phyloP scores from a whole-genome alignment of 2,888 invertebrate genomes.

The Hirtodrosophila alboralis region DNA sequence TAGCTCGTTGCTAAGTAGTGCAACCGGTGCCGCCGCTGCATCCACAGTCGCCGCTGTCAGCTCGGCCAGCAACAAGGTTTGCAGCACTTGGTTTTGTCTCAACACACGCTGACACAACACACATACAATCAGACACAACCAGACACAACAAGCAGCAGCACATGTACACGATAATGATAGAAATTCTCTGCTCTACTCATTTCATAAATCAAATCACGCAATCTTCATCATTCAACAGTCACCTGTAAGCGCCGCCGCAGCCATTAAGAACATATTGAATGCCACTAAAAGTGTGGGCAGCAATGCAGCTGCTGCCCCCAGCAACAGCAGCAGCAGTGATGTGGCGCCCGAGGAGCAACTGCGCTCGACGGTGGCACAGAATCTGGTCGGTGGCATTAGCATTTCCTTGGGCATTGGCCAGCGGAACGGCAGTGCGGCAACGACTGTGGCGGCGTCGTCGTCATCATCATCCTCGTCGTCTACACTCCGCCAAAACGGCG shows the following conservation, averaged over 20 bases:
- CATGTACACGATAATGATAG: conserved; percentile 50
- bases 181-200: conserved; percentile 69
- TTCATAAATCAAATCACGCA: conserved; percentile 66
- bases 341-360: conserved; percentile 27
- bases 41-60: conserved; percentile 43
- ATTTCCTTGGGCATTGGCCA: conserved; percentile 79
- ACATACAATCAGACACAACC: conserved; percentile 10
- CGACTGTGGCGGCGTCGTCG: conserved; percentile 29
- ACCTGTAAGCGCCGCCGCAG: conserved; percentile 81
- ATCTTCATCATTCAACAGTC: conserved; percentile 66
- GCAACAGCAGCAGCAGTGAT: conserved; percentile 26
- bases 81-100: conserved; percentile 51
- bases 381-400: conserved; percentile 79
- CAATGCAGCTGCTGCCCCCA: conserved; percentile 44
- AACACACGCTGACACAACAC: conserved; percentile 18
- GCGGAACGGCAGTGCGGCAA: conserved; percentile 52
- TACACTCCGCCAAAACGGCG: conserved; percentile 69
- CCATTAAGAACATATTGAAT: conserved; percentile 81
- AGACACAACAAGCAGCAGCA: conserved; percentile 14
- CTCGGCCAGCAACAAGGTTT: conserved; percentile 80
- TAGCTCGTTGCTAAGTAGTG: conserved; percentile 62
- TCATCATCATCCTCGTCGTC: conserved; percentile 10
- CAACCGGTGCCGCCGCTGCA: conserved; percentile 57
- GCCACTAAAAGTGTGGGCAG: conserved; percentile 81
- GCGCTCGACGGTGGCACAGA: conserved; percentile 71